Percentiles rank a stretch among this genome's conserved stretches.
These are phyloP conservation scores for Coleophora deauratella DNA, from an alignment of 2,888 invertebrate species.

Conservation along the genomic window DNA sequence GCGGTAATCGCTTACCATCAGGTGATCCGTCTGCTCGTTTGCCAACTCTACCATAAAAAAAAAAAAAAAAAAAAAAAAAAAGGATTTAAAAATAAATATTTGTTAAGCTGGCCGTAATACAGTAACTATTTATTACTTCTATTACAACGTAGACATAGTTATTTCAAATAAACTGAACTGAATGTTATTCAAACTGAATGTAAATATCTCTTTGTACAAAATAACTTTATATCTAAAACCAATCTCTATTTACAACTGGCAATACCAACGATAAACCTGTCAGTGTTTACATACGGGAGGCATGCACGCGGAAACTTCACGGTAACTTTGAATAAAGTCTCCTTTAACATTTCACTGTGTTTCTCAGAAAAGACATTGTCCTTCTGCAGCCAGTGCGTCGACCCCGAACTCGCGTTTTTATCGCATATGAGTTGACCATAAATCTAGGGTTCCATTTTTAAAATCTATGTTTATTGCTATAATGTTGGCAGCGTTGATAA, in stretches of 20 bases:
- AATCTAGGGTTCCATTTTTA: constrained; percentile 18
- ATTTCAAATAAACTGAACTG: too few relatives aligned
- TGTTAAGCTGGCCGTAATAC: too few relatives aligned
- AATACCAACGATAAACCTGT: constrained; percentile 6
- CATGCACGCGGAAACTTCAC: constrained; percentile 35
- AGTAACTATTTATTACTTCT: too few relatives aligned
- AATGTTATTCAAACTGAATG: too few relatives aligned
- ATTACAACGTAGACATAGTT: too few relatives aligned
- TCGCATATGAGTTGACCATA: constrained; percentile 25
- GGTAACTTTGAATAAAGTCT: too few relatives aligned
- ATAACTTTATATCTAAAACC: background rate
- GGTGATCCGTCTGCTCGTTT: too few relatives aligned
- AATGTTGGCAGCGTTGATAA: constrained; percentile 10
- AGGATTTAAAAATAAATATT: too few relatives aligned
- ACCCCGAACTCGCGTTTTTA: constrained; percentile 43
- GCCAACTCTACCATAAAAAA: too few relatives aligned
- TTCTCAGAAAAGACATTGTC: constrained; percentile 63
- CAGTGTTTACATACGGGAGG: background rate
- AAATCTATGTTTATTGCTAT: constrained; percentile 5
- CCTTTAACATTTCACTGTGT: constrained; percentile 1
- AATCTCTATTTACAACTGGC: background rate
- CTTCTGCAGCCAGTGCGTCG: constrained; percentile 41
- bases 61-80: too few relatives aligned
- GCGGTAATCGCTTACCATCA: too few relatives aligned
- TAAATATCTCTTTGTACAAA: too few relatives aligned